Evolutionary conservation across 2,888 invertebrate genomes (phyloP), one percentile per base, ranked within the genome.

Genomic region (Ashinkailepas kermadecensis): DNA sequence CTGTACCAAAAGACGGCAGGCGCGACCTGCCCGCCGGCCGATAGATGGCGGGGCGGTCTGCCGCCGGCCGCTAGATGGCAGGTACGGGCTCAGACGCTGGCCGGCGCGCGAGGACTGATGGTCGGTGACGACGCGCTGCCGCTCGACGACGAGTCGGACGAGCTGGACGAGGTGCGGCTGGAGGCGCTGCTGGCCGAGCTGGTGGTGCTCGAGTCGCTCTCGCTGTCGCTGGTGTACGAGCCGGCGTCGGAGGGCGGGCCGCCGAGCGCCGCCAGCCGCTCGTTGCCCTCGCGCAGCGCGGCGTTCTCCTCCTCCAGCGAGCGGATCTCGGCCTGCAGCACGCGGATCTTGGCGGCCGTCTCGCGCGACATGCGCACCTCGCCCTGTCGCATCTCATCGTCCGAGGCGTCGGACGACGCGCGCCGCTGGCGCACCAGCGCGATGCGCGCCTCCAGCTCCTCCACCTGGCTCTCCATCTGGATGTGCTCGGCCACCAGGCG

Each of bases 271-370:
- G 57, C 78, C 56, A 78, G 56, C 0, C 54, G 56, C 78, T 78
- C 78, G 57, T 78, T 78, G 78, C 56, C 56, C 15, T 18, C 21
- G 56, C 54, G 56, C 56, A 78, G 78, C 56, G 12, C 57, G 56
- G 78, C 78, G 57, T 78, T 78, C 78, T 78, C 78, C 78, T 78
- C 57, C 78, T 78, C 78, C 56, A 78, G 78, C 56, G 9, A 21
- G n/a, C 78, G 56, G n/a, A 78, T 78, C 57, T 78, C 78, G 56
- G 78, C 57, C 57, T 78, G 25, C 56, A 78, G 78, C 56, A 78
- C 56, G 21, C 78, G 78, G 57, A 78, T 78, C 57, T 78, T 78
- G 78, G 78, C n/a, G 78, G 78, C 78, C 56, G 78, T 78, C 56
- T 78, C 56, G 57, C 21, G 78, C 21, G 56, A 8, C 78, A 78